Conservation (phyloP, 1,140 invertebrate species). For the Ganaspis sp. region DNA sequence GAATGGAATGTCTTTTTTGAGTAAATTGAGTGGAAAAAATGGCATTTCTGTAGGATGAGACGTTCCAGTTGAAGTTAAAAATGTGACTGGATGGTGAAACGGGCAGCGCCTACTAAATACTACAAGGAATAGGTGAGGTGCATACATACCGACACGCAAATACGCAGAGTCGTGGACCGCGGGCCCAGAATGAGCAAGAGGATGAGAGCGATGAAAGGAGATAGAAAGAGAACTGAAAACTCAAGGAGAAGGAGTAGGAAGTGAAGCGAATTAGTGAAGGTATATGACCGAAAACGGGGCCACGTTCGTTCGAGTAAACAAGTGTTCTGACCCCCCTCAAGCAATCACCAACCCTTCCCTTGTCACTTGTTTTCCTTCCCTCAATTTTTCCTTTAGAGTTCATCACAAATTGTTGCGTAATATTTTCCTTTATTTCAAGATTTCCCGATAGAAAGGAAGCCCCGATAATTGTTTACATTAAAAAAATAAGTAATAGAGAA, state of each 20-base stretch:
- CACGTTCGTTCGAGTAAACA: slow-evolving; percentile 65
- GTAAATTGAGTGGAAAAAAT: neutral
- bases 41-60: neutral
- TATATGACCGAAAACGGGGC: slow-evolving; percentile 68
- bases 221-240: slow-evolving; percentile 41
- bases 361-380: slow-evolving; percentile 5
- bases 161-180: slow-evolving; percentile 9
- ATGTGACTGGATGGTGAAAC: neutral
- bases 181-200: slow-evolving; percentile 33
- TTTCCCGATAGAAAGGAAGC: no score
- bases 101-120: slow-evolving; percentile 3
- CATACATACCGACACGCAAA: slow-evolving; percentile 9
- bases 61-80: neutral
- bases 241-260: slow-evolving; percentile 56
- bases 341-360: slow-evolving; percentile 49
- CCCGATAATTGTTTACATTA: no score
- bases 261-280: slow-evolving; percentile 67
- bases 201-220: neutral
- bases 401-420: neutral
- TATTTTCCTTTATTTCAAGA: slow-evolving; percentile 34
- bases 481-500: no score
- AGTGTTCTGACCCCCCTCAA: slow-evolving; percentile 59
- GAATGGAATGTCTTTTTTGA: neutral
- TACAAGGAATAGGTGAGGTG: slow-evolving; percentile 11
- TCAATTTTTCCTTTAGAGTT: neutral